Evolutionary conservation across 2,888 invertebrate genomes (phyloP).

Genomic region (Yponomeuta malinellus): DNA sequence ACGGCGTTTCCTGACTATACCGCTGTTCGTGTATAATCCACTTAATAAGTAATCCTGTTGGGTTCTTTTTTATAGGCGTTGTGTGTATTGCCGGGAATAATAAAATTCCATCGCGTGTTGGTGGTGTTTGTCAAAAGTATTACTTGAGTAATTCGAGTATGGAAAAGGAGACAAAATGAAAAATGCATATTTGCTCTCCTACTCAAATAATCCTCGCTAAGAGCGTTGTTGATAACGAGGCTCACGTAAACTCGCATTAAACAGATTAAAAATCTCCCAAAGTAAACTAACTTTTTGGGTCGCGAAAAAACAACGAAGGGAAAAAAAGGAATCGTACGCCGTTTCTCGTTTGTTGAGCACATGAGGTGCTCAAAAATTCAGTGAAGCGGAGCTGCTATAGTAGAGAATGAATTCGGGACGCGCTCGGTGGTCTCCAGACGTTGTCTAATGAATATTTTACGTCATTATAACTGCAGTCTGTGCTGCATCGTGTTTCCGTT

Average conservation of each 20-base stretch:
- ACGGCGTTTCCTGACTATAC: slow-evolving; percentile 38
- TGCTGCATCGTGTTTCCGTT: slow-evolving; percentile 40
- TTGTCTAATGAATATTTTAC: slow-evolving; percentile 69
- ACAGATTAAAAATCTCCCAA: slow-evolving; percentile 13
- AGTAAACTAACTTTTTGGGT: slow-evolving; percentile 7
- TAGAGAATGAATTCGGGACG: slow-evolving; percentile 32
- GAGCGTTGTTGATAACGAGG: slow-evolving; percentile 10
- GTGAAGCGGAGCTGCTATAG: slow-evolving; percentile 31
- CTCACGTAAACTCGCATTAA: slow-evolving; percentile 11
- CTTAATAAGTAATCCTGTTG: slow-evolving; percentile 60
- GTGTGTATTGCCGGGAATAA: neutral
- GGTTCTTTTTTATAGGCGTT: neutral
- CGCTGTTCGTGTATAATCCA: slow-evolving; percentile 46
- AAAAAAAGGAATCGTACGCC: slow-evolving; percentile 42
- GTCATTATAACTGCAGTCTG: slow-evolving; percentile 57
- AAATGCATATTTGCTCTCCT: neutral
- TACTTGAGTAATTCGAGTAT: neutral
- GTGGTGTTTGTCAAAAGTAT: neutral
- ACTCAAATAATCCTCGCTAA: slow-evolving; percentile 41
- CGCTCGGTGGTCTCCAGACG: slow-evolving; percentile 56
- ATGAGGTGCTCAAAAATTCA: slow-evolving; percentile 64
- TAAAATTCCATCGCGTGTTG: neutral
- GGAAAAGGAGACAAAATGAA: neutral
- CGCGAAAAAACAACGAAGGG: neutral
- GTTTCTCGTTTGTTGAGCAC: slow-evolving; percentile 34